Evolutionary conservation across 2,888 invertebrate genomes (phyloP).

Genomic region (Prosapia bicincta): DNA sequence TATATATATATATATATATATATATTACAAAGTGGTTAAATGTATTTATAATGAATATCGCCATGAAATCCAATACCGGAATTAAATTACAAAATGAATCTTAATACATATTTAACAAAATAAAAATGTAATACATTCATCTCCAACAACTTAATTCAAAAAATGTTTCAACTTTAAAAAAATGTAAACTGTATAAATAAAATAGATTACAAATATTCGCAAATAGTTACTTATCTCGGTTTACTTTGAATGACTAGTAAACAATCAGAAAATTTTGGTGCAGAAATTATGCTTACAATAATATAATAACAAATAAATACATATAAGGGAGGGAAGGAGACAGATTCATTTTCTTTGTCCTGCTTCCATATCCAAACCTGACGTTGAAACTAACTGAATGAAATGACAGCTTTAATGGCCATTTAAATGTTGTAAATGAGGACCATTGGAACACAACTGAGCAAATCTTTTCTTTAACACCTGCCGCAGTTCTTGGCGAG

Average conservation of each 20-base stretch:
- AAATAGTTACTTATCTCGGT: background rate
- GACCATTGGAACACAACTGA: conserved; percentile 57
- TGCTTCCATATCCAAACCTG: background rate
- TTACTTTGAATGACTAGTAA: background rate
- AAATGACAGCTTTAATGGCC: background rate
- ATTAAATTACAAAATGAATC: too few relatives aligned
- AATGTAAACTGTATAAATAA: background rate
- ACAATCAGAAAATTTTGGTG: background rate
- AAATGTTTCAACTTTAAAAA: background rate
- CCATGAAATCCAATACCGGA: too few relatives aligned
- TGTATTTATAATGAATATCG: too few relatives aligned
- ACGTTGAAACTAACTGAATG: background rate
- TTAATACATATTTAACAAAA: too few relatives aligned
- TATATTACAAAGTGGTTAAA: too few relatives aligned
- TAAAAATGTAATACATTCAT: too few relatives aligned
- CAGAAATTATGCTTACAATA: background rate
- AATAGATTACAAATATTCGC: background rate
- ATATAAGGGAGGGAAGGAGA: background rate
- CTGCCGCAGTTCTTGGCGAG: conserved; percentile 77
- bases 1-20: too few relatives aligned
- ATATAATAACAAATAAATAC: background rate
- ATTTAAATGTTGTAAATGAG: background rate
- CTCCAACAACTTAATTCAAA: background rate
- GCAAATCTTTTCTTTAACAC: conserved; percentile 79
- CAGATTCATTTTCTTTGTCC: background rate